Conservation (phyloP, 2,113 vertebrate genomes). For the Varanus komodoensis region DNA sequence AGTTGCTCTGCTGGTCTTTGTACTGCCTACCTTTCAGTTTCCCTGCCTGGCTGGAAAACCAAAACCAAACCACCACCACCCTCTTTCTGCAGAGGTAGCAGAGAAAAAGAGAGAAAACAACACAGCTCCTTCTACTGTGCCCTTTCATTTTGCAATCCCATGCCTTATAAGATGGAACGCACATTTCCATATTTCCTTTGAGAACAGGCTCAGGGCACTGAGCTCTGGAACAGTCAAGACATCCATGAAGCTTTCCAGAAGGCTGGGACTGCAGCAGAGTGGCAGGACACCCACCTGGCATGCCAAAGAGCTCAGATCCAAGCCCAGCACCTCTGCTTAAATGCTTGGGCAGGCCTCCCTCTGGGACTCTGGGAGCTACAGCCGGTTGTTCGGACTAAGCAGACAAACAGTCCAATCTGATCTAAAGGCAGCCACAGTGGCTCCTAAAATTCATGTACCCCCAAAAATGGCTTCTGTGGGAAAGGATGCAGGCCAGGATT, state of each 20-base stretch:
- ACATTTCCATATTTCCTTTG: too few relatives aligned
- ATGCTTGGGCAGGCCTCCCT: too few relatives aligned
- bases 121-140: too few relatives aligned
- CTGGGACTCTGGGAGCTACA: neutral
- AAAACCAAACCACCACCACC: neutral
- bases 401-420: neutral
- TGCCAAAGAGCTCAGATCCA: neutral
- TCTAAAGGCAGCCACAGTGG: neutral
- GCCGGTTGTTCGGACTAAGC: neutral
- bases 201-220: neutral
- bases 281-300: neutral
- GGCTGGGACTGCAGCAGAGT: neutral
- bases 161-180: neutral
- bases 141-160: neutral
- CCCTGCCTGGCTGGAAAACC: neutral
- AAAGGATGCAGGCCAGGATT: neutral
- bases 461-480: neutral
- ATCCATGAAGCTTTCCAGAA: neutral
- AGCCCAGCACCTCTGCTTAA: neutral
- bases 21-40: neutral
- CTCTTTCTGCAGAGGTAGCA: neutral
- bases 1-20: slow-evolving; percentile 1
- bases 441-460: too few relatives aligned
- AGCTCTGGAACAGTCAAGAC: neutral
- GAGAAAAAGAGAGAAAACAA: neutral